Percentiles rank a stretch among this genome's conserved stretches.
Conservation (phyloP, 2,888 invertebrate species). For the Lepetodrilus schrolli region DNA sequence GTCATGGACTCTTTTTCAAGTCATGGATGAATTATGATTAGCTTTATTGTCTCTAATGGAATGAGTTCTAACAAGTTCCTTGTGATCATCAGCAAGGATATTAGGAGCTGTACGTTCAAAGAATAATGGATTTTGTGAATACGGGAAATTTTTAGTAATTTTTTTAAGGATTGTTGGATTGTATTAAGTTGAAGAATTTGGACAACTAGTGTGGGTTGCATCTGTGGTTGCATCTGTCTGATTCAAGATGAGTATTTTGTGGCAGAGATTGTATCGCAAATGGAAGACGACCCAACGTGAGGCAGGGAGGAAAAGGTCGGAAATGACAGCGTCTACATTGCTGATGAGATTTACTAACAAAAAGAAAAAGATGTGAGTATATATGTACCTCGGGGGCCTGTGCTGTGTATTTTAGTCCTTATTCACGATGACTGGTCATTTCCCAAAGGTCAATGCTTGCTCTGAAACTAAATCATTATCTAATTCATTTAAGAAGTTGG, state of each 20-base stretch:
- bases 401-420: too few species aligned
- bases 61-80: too few species aligned
- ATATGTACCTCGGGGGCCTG: too few species aligned
- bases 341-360: conserved; percentile 41
- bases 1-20: neutral
- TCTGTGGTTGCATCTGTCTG: neutral
- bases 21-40: neutral
- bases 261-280: conserved; percentile 46
- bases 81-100: too few species aligned
- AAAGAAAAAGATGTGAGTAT: conserved; percentile 41
- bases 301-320: conserved; percentile 42
- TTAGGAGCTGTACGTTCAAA: too few species aligned
- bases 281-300: conserved; percentile 43
- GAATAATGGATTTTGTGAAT: too few species aligned
- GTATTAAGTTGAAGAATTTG: neutral
- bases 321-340: conserved; percentile 43
- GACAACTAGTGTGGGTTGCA: neutral
- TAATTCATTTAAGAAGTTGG: too few species aligned
- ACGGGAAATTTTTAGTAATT: too few species aligned
- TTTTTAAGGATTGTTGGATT: neutral
- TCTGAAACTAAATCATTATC: too few species aligned
- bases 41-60: too few species aligned
- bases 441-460: too few species aligned
- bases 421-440: too few species aligned
- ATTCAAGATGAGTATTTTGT: conserved; percentile 42